Evolutionary conservation across 2,888 invertebrate genomes (phyloP), one percentile per base, ranked within the genome.

Genomic region (Acrocyrtus sp.): DNA sequence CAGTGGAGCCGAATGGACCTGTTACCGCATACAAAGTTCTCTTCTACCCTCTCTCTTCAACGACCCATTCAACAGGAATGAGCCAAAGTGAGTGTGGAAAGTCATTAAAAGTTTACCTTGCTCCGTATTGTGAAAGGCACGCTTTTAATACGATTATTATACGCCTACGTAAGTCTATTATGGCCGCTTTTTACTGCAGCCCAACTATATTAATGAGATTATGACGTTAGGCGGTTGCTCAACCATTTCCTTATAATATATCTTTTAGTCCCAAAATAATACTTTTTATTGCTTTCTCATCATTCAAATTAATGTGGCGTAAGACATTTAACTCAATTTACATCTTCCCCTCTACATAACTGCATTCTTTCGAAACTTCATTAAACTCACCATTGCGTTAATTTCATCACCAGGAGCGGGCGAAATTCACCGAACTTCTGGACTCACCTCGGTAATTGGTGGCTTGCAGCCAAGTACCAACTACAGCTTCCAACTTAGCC

Each of bases 401-500:
- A 48, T 51, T 29, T 45, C 17, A 43, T 53, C 47, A 67, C 24
- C 47, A 77, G 77, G 75, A 62, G 58, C 67, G 4, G 72, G 70
- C 41, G 75, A 75, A 65, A 70, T 74, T 27, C 78, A 79, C 60
- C 69, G 78, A 63, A 78, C 78, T 26, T 70, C 77, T 3, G 78
- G 78, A 26, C 50, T 78, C 43, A 76, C 76, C n/a, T 73, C 78
- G 21, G 76, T 79, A 48, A 75, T 79, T 39, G 75, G 75, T 48
- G 77, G 77, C 17, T 58, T 79, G n/a, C 67, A 76, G 34, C 69
- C 80, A 15, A 76, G 63, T 34, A 77, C 79, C 17, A 80, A 80
- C 69, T 80, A 80, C 60, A 80, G 79, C 60, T 75, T 80, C 48
- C 76, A 77, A 65, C 74, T 80, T 47, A 72, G 67, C 26, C 75